phyloP scores from a whole-genome alignment of 2,888 invertebrate species.

The Hipparchia semele region DNA sequence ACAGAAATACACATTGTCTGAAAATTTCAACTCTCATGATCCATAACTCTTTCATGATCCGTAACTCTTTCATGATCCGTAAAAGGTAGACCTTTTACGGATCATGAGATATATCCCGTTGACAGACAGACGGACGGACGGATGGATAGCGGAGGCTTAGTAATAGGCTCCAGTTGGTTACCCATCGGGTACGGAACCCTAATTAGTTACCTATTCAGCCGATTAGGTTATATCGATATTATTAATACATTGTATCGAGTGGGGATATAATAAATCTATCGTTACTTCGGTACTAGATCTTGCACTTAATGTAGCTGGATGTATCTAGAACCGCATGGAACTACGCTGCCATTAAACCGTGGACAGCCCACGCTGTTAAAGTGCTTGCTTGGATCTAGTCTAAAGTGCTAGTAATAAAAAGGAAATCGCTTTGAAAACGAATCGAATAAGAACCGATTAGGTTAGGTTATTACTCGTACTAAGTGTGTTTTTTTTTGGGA shows the following conservation, averaged over 20 bases:
- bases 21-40: no score
- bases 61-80: no score
- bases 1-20: no score
- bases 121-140: no score
- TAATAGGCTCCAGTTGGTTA: no score
- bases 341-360: constrained; percentile 32
- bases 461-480: no score
- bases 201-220: background rate
- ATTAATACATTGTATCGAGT: background rate
- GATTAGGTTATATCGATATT: background rate
- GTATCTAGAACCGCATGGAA: constrained; percentile 26
- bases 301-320: constrained; percentile 29
- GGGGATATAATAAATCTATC: constrained; percentile 22
- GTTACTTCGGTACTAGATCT: constrained; percentile 31
- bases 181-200: no score
- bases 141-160: no score
- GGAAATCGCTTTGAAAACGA: constrained; percentile 5
- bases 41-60: no score
- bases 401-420: constrained; percentile 17
- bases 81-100: no score
- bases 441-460: background rate
- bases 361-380: constrained; percentile 27
- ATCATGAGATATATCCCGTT: no score
- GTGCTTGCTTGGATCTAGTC: constrained; percentile 20
- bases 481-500: no score